These are phyloP conservation scores for Alloscopus bannaensis DNA, from an alignment of 2,888 invertebrate species.

Conservation along the genomic window DNA sequence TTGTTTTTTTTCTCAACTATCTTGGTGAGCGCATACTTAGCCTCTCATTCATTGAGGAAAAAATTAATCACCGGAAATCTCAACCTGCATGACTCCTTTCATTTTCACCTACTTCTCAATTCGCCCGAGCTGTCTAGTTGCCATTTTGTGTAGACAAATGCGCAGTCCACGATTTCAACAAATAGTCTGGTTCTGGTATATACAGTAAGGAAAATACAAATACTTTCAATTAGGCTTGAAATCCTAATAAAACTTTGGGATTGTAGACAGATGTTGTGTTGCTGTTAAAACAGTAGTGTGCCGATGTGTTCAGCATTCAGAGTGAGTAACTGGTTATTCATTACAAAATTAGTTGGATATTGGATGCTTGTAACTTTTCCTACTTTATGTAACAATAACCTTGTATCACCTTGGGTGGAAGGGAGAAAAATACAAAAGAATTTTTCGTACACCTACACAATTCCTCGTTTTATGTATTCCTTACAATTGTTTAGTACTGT, in stretches of 20 bases:
- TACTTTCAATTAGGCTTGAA: slow-evolving; percentile 44
- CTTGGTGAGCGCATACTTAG: not conserved
- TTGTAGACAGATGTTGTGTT: slow-evolving; percentile 32
- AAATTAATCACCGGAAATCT: slow-evolving; percentile 57
- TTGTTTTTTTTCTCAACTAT: not conserved
- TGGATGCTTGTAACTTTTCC: no score
- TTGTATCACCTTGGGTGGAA: slow-evolving; percentile 60
- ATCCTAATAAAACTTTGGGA: slow-evolving; percentile 31
- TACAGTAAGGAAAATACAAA: slow-evolving; percentile 34
- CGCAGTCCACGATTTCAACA: slow-evolving; percentile 12
- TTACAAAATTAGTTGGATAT: no score
- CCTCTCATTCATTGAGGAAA: slow-evolving; percentile 39
- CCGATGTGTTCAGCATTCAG: slow-evolving; percentile 47
- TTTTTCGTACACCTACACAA: slow-evolving; percentile 2
- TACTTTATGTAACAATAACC: slow-evolving; percentile 64
- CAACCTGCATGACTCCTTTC: slow-evolving; percentile 58
- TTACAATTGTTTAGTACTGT: no score
- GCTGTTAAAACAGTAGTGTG: slow-evolving; percentile 34
- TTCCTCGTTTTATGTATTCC: no score
- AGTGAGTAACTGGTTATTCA: slow-evolving; percentile 62
- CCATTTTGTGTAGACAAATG: slow-evolving; percentile 8
- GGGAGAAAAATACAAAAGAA: slow-evolving; percentile 64
- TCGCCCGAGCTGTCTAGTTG: not conserved
- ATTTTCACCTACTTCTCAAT: slow-evolving; percentile 60
- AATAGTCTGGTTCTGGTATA: slow-evolving; percentile 1